These are phyloP conservation scores for Tridacna crocea DNA, from an alignment of 2,888 invertebrate species.

Conservation along the genomic window DNA sequence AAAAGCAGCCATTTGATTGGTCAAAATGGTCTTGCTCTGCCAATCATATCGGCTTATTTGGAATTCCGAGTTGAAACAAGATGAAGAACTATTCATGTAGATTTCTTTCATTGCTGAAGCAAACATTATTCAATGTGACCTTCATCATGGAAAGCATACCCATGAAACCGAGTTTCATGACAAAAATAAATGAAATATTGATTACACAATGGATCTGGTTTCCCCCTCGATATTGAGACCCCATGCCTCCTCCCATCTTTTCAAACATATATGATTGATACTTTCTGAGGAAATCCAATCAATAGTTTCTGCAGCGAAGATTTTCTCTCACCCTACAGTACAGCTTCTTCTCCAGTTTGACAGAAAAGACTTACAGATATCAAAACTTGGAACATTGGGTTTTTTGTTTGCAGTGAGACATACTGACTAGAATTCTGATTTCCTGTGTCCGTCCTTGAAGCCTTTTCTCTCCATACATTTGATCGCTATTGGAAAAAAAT, in stretches of 20 bases:
- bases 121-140: no score
- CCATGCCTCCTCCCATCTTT: neutral
- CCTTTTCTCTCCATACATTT: neutral
- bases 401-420: neutral
- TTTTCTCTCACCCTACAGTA: conserved; percentile 11
- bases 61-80: no score
- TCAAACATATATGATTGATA: conserved; percentile 26
- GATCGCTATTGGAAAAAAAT: neutral
- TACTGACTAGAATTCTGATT: neutral
- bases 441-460: neutral
- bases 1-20: no score
- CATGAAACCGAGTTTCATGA: no score
- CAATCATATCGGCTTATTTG: no score
- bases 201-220: no score
- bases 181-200: no score
- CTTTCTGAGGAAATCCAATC: conserved; percentile 19
- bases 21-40: no score
- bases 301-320: conserved; percentile 25
- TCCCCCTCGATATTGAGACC: no score
- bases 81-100: no score
- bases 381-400: conserved; percentile 17
- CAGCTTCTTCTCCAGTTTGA: conserved; percentile 8
- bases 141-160: no score
- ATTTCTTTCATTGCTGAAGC: no score
- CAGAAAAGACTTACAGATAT: conserved; percentile 19